Conservation (phyloP, 1,140 invertebrate genomes). For the Riptortus pedestris region DNA sequence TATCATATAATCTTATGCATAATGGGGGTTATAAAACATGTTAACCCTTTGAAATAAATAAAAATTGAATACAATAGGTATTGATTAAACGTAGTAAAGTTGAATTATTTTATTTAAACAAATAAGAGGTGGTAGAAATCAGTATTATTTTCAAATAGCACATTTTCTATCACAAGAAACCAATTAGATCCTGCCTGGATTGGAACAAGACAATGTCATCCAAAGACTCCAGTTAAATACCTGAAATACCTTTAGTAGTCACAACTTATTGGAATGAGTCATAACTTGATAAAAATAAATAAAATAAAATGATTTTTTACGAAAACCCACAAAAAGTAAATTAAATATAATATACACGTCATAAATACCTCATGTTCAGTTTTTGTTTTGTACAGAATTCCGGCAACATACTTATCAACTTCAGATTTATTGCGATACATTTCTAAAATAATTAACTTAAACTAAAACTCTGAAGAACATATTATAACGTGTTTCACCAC, state of each 20-base stretch:
- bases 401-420: constrained; percentile 42
- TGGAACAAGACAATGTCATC: not conserved
- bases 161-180: too few species aligned
- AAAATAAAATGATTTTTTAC: not conserved
- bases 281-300: not conserved
- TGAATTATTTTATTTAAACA: too few species aligned
- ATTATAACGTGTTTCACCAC: not conserved
- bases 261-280: not conserved
- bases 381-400: constrained; percentile 39
- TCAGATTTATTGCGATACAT: constrained; percentile 44
- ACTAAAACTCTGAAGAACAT: not conserved
- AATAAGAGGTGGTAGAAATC: too few species aligned
- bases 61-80: too few species aligned
- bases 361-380: constrained; percentile 42
- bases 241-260: not conserved
- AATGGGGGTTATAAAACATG: too few species aligned
- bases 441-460: not conserved
- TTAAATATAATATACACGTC: too few species aligned
- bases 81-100: too few species aligned
- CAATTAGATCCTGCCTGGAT: too few species aligned
- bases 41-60: too few species aligned
- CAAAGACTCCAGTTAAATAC: not conserved
- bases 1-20: too few species aligned
- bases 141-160: too few species aligned
- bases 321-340: not conserved